Conservation (phyloP, 2,888 invertebrate species). For the Oligia strigilis region DNA sequence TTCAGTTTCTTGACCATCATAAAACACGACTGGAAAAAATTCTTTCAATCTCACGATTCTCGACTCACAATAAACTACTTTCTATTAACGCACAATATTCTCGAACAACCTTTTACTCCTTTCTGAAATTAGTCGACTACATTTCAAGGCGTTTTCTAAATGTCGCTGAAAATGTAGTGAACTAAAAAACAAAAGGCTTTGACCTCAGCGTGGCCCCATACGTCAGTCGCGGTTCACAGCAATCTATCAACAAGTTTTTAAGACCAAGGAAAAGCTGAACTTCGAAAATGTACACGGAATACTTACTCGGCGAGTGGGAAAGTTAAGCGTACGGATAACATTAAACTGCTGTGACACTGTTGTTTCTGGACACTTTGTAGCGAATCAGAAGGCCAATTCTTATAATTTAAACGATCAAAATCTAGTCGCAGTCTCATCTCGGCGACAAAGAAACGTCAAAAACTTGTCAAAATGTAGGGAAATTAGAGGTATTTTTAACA, state of each 20-base stretch:
- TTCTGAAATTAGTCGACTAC: neutral
- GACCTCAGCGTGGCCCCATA: conserved; percentile 20
- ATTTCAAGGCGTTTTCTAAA: neutral
- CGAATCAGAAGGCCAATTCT: neutral
- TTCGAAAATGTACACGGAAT: neutral
- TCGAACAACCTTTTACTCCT: neutral
- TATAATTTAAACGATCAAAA: too few species aligned
- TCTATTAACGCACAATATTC: neutral
- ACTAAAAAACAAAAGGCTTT: conserved; percentile 34
- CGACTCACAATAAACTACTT: neutral
- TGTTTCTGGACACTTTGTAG: neutral
- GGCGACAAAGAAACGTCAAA: too few species aligned
- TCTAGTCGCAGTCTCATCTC: too few species aligned
- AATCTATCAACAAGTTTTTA: conserved; percentile 42
- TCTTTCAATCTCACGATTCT: too few species aligned
- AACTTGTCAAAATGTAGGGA: too few species aligned
- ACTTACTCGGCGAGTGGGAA: neutral
- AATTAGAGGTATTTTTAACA: too few species aligned
- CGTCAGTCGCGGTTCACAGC: conserved; percentile 14
- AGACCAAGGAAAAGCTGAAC: neutral
- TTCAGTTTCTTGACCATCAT: neutral
- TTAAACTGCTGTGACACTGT: neutral
- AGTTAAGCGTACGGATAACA: neutral
- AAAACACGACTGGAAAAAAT: neutral
- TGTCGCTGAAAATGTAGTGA: conserved; percentile 25